phyloP scores from a whole-genome alignment of 2,888 invertebrate genomes.

The Cosmia pyralina region DNA sequence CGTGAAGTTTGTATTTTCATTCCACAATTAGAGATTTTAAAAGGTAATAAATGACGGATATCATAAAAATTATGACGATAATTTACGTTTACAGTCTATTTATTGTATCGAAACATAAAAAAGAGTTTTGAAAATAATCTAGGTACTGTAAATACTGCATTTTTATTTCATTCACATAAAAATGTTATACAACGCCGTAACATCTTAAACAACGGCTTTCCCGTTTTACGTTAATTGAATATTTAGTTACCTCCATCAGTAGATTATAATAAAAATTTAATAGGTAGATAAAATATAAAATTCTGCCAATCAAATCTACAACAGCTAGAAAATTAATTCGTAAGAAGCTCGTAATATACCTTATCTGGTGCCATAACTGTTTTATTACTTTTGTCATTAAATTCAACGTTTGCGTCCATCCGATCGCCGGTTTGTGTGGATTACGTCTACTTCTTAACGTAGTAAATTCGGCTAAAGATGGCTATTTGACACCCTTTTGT shows the following conservation, averaged over 20 bases:
- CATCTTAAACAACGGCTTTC: slow-evolving; percentile 8
- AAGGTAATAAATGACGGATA: not conserved
- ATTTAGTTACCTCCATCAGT: slow-evolving; percentile 30
- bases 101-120: too few species aligned
- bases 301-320: slow-evolving; percentile 59
- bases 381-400: slow-evolving; percentile 66
- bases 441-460: slow-evolving; percentile 39
- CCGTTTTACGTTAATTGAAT: slow-evolving; percentile 29
- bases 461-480: slow-evolving; percentile 40
- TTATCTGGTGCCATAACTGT: slow-evolving; percentile 64
- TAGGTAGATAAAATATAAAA: slow-evolving; percentile 44
- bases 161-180: slow-evolving; percentile 13
- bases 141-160: slow-evolving; percentile 9
- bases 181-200: slow-evolving; percentile 5
- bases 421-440: slow-evolving; percentile 47
- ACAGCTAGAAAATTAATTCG: slow-evolving; percentile 65
- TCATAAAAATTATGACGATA: not conserved
- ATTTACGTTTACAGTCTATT: not conserved
- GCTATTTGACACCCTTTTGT: slow-evolving; percentile 58
- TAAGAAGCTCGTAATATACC: slow-evolving; percentile 61
- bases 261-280: slow-evolving; percentile 42
- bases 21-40: not conserved
- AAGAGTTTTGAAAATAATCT: not conserved
- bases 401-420: slow-evolving; percentile 55
- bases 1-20: not conserved